These are phyloP conservation scores for Acanthoscelides obtectus DNA, from an alignment of 2,888 invertebrate species.

Conservation along the genomic window DNA sequence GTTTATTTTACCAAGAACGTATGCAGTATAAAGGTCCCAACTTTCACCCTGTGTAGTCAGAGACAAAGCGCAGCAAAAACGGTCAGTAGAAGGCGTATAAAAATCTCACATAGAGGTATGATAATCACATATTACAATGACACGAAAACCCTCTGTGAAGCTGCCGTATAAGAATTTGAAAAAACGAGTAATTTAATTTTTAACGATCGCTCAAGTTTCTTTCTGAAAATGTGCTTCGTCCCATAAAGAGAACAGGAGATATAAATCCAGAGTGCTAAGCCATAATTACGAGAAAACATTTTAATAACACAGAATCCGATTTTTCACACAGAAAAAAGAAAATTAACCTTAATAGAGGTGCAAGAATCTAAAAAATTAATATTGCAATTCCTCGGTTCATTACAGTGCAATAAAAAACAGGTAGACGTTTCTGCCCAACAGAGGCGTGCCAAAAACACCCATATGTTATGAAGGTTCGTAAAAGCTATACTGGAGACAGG, in stretches of 20 bases:
- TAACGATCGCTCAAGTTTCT: neutral
- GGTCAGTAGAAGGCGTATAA: too few species aligned
- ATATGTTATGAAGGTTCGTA: neutral
- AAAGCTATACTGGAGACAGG: too few species aligned
- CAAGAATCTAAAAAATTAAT: conserved; percentile 13
- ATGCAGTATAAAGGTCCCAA: too few species aligned
- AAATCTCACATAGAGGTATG: neutral
- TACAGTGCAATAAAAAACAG: conserved; percentile 22
- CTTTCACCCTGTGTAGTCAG: too few species aligned
- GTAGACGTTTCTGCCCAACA: conserved; percentile 14
- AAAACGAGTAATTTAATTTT: neutral
- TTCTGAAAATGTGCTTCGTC: neutral
- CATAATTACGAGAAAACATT: neutral
- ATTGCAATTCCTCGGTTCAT: conserved; percentile 23
- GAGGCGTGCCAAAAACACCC: neutral
- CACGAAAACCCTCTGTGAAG: neutral
- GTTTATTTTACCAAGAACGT: too few species aligned
- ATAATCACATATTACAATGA: neutral
- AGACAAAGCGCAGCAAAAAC: too few species aligned
- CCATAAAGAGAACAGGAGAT: neutral
- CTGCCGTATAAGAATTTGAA: neutral
- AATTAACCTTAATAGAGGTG: conserved; percentile 10
- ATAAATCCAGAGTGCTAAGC: neutral
- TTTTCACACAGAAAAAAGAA: conserved; percentile 2
- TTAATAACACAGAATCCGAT: neutral